Evolutionary conservation across 2,888 invertebrate species (phyloP).

Genomic region (Dyspetes luteomarginatus): DNA sequence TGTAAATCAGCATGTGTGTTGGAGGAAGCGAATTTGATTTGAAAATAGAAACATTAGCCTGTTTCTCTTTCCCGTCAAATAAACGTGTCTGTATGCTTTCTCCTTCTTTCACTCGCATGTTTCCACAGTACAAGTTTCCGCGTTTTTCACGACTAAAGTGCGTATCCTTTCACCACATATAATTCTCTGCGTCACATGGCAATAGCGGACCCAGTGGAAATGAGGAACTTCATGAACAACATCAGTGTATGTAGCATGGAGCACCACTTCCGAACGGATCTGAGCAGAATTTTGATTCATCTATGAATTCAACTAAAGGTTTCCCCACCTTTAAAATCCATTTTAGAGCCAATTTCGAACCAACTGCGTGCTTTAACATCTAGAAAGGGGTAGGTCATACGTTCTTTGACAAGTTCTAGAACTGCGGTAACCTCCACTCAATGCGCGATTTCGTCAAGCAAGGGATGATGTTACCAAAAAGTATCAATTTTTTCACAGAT

Average conservation of each 20-base stretch:
- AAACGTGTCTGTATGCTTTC: constrained; percentile 26
- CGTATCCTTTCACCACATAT: constrained; percentile 2
- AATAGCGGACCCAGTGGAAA: constrained; percentile 57
- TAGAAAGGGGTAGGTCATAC: neutral
- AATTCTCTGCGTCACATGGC: constrained; percentile 3
- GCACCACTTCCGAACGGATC: constrained; percentile 63
- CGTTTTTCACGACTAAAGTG: constrained; percentile 51
- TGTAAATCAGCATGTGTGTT: constrained; percentile 10
- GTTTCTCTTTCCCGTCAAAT: constrained; percentile 39
- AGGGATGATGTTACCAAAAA: no score
- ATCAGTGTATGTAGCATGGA: constrained; percentile 29
- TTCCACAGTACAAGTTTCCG: no score
- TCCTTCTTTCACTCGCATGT: neutral
- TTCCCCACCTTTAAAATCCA: constrained; percentile 66
- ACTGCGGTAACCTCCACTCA: neutral
- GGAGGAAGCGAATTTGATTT: no score
- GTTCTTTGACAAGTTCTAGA: no score
- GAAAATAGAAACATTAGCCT: constrained; percentile 1
- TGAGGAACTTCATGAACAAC: constrained; percentile 49
- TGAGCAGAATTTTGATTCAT: constrained; percentile 67
- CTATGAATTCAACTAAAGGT: constrained; percentile 71
- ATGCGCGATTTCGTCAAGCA: neutral
- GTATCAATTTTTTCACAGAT: no score
- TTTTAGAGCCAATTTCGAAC: constrained; percentile 65
- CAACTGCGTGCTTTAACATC: constrained; percentile 53